Evolutionary conservation across 2,797 vertebrate genomes (phyloP).

Genomic region (Crocidura indochinensis): DNA sequence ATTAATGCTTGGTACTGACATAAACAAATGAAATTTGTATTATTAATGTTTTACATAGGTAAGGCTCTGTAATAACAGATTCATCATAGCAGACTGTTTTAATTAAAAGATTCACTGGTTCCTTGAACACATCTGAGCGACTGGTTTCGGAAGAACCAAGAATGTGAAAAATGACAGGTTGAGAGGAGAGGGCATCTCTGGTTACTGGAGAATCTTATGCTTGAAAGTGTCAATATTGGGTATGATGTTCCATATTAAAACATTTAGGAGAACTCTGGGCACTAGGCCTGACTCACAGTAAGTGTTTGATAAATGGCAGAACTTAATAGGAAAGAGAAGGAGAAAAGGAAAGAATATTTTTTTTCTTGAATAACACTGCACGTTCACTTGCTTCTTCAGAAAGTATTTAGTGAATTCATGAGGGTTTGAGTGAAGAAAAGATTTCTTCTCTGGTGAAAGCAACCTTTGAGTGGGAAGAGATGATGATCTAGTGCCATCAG

Average conservation of each 20-base stretch:
- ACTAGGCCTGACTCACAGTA: background rate
- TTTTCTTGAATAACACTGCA: background rate
- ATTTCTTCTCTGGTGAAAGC: background rate
- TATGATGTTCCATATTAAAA: background rate
- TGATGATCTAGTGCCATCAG: rapidly evolving
- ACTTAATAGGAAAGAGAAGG: background rate
- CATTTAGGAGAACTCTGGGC: background rate
- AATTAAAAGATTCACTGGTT: conserved; percentile 92
- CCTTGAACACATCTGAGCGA: conserved; percentile 88
- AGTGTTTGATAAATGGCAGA: background rate
- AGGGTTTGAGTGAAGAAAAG: background rate
- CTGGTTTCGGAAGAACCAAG: conserved; percentile 80
- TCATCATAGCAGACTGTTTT: conserved; percentile 92
- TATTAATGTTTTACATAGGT: conserved; percentile 94
- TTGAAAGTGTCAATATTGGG: background rate
- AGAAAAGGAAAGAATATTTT: background rate
- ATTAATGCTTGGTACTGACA: conserved; percentile 92
- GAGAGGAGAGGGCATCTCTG: conserved; percentile 5
- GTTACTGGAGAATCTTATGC: conserved; percentile 60
- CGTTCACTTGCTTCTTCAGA: background rate
- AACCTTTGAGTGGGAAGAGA: background rate
- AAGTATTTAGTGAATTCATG: background rate
- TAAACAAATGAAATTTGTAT: conserved; percentile 94
- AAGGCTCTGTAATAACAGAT: conserved; percentile 93
- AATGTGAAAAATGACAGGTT: conserved; percentile 81